A percentile compares a stretch with the other conserved stretches of the same genome.
Evolutionary conservation across 2,888 invertebrate species (phyloP).

Genomic region (Blastobasis adustella): DNA sequence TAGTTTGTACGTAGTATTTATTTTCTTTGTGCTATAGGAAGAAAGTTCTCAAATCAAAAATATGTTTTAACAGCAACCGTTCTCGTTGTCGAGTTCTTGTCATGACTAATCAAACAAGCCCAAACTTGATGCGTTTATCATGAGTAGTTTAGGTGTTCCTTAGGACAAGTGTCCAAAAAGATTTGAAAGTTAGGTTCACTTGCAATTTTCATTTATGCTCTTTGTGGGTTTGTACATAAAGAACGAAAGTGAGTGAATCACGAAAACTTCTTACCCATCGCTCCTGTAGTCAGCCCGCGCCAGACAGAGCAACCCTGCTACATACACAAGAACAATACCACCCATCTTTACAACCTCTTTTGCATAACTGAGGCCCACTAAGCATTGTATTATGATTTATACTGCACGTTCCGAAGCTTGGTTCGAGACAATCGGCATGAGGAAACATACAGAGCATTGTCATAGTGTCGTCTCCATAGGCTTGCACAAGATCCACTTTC

Average conservation of each 20-base stretch:
- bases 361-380: conserved; percentile 34
- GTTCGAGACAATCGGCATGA: conserved; percentile 57
- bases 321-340: conserved; percentile 25
- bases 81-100: not conserved
- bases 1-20: no score
- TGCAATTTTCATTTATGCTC: no score
- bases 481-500: conserved; percentile 38
- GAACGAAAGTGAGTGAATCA: no score
- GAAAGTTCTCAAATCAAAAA: no score
- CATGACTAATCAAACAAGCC: not conserved
- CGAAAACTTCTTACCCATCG: conserved; percentile 50
- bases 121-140: not conserved
- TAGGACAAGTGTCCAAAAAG: no score
- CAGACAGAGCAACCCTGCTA: conserved; percentile 16
- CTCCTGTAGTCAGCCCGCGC: conserved; percentile 43
- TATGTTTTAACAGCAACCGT: no score
- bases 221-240: no score
- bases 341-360: conserved; percentile 39
- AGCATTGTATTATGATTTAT: conserved; percentile 49
- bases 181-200: no score
- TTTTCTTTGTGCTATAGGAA: not conserved
- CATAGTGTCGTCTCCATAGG: conserved; percentile 9
- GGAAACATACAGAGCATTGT: conserved; percentile 36
- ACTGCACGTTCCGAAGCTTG: conserved; percentile 58
- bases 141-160: not conserved